phyloP scores from a whole-genome alignment of 2,113 vertebrate genomes.

The Madoqua kirkii region DNA sequence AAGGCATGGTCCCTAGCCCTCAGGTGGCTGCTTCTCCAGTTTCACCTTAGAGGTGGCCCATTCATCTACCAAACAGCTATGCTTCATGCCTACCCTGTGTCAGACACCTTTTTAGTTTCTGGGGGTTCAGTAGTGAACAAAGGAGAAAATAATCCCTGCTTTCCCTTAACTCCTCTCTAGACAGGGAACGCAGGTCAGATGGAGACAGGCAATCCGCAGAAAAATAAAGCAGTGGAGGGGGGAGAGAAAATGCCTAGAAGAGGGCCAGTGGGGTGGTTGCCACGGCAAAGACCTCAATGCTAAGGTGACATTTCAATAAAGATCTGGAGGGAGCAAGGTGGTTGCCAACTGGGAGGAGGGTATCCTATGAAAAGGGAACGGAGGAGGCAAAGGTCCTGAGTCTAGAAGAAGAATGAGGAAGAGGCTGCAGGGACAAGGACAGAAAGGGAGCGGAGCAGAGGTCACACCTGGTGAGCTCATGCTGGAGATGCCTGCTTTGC shows the following conservation, averaged over 20 bases:
- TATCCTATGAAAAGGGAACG: neutral
- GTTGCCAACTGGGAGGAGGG: neutral
- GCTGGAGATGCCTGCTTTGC: neutral
- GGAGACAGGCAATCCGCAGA: neutral
- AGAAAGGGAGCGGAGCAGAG: neutral
- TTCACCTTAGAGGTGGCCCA: neutral
- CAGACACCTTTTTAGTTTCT: neutral
- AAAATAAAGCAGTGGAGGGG: neutral
- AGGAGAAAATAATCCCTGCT: neutral
- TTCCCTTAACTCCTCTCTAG: neutral
- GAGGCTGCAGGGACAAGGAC: neutral
- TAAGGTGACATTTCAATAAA: neutral
- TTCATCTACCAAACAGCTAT: neutral
- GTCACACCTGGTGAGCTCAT: fast-evolving
- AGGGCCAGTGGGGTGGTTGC: neutral
- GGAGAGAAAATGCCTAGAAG: neutral
- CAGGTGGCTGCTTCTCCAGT: neutral
- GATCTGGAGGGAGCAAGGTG: neutral
- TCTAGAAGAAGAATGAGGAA: neutral
- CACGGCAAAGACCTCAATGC: neutral
- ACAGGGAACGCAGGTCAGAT: neutral
- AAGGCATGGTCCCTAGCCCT: neutral
- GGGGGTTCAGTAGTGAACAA: neutral
- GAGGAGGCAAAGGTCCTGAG: neutral
- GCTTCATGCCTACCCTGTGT: neutral